Evolutionary conservation across 1,140 invertebrate genomes (phyloP), one percentile per base, ranked within the genome.

Genomic region (Aphis gossypii): DNA sequence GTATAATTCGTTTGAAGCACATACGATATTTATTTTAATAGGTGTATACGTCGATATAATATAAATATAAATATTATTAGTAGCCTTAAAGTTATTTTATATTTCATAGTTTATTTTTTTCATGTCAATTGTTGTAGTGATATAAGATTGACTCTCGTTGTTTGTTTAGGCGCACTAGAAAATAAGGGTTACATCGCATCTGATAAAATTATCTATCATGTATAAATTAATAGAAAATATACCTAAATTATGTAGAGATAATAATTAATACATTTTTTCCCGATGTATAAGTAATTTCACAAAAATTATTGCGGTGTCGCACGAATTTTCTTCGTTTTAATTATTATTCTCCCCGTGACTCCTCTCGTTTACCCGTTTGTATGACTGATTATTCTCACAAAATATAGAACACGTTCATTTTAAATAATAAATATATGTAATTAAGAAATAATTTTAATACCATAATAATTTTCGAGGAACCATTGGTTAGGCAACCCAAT

Each of bases 401-500:
- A 60, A 60, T 68, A 41, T 41, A 60, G 8, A 30, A 30, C 0
- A 35, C 14, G 18, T 76, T 7, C n/a, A 18, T n/a, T 18, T 20
- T 18, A 68, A n/a, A n/a, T 68, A n/a, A 68, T 68, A n/a, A 68
- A 76, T 76, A n/a, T 6, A n/a, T n/a, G 4, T 20, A 76, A 3
- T n/a, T 11, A n/a, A 30, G 60, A 76, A 76, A n/a, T 76, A 76
- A 30, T 51, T 51, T 51, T 51, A 51, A 18, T 46, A 46, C 18
- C 48, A 76, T 76, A n/a, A 76, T n/a, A 76, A 76, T 76, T 35
- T 76, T 76, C 8, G 0, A 84, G 41, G 35, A 2, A 14, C 21
- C 2, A 2, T n/a, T 54, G 21, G 25, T 44, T 90, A 90, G 56
- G 89, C 89, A 68, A 90, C 89, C 56, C 9, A 90, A 90, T 60